These are phyloP conservation scores for Labia minor DNA, from an alignment of 2,888 invertebrate species.

Conservation along the genomic window DNA sequence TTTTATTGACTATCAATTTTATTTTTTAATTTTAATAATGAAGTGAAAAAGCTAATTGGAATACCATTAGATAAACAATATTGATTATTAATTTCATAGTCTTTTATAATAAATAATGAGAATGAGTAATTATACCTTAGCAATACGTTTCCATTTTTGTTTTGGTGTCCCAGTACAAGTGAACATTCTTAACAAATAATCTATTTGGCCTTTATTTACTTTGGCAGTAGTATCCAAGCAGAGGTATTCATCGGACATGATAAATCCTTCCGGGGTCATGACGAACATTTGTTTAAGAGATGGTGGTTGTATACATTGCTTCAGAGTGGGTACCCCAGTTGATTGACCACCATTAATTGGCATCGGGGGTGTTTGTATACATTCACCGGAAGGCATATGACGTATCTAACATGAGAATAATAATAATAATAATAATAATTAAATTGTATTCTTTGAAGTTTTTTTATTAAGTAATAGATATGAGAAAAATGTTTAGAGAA, in stretches of 20 bases:
- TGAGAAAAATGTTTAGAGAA: too few species aligned
- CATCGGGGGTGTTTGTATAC: conserved; percentile 48
- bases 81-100: background rate
- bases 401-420: conserved; percentile 38
- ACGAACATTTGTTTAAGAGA: conserved; percentile 59
- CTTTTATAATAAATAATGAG: background rate
- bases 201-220: conserved; percentile 38
- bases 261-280: conserved; percentile 53
- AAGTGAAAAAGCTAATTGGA: too few species aligned
- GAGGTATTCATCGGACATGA: conserved; percentile 81
- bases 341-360: conserved; percentile 51
- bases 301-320: conserved; percentile 46
- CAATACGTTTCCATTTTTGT: conserved; percentile 52
- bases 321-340: conserved; percentile 57
- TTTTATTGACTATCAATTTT: too few species aligned
- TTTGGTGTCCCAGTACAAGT: conserved; percentile 55
- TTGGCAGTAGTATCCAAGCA: conserved; percentile 63
- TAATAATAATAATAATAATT: background rate
- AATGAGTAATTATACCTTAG: background rate
- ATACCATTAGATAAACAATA: background rate
- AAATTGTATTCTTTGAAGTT: background rate
- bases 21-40: too few species aligned
- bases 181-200: conserved; percentile 50
- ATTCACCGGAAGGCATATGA: conserved; percentile 43
- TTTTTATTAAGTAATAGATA: too few species aligned